Conservation (phyloP, 2,797 vertebrate genomes). For the Pipistrellus pipistrellus region DNA sequence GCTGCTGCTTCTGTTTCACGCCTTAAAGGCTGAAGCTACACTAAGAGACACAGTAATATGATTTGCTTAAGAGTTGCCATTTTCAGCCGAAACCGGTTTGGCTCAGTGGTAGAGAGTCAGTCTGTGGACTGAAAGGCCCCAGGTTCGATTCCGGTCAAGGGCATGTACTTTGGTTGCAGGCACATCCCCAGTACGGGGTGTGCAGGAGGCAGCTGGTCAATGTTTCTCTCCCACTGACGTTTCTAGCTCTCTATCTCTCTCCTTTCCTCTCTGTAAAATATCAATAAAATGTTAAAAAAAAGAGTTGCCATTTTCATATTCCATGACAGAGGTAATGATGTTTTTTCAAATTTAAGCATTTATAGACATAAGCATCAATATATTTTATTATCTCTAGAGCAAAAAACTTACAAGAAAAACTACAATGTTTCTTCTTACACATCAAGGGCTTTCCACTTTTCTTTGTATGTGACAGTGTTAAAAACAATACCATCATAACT, state of each 20-base stretch:
- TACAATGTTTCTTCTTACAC: background rate
- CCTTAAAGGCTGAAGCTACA: slow-evolving; percentile 29
- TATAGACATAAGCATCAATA: slow-evolving; percentile 17
- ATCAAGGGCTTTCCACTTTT: slow-evolving; percentile 1
- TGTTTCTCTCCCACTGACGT: too few species aligned
- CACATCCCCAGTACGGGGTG: too few species aligned
- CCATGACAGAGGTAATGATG: background rate
- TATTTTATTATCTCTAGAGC: background rate
- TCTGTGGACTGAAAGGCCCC: too few species aligned
- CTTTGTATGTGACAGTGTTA: background rate
- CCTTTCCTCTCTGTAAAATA: too few species aligned
- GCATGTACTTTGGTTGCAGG: too few species aligned
- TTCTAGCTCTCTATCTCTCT: too few species aligned
- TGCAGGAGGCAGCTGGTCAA: too few species aligned
- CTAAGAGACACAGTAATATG: background rate
- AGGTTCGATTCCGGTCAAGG: too few species aligned
- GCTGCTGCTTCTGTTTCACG: background rate
- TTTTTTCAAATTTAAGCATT: slow-evolving; percentile 47
- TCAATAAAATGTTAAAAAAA: too few species aligned
- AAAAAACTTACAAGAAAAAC: slow-evolving; percentile 22
- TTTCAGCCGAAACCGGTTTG: background rate
- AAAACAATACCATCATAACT: background rate
- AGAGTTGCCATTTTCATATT: background rate
- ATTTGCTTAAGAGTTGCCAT: background rate
- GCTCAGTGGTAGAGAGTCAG: too few species aligned